Evolutionary conservation across 2,888 invertebrate species (phyloP), one percentile per base, ranked within the genome.

Genomic region (Diplolepis rosae): DNA sequence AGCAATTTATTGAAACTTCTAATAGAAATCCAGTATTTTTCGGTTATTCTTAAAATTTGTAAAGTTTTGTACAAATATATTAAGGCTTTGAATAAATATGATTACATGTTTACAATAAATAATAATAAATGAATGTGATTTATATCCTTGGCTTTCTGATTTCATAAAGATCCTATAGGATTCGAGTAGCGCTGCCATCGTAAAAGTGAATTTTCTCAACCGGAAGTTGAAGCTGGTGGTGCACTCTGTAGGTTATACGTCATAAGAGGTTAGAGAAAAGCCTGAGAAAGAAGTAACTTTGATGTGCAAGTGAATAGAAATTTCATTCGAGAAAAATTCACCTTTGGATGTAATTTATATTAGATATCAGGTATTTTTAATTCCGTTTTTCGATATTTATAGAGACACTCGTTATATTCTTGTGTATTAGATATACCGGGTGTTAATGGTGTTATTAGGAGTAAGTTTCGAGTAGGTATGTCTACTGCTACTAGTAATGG

Each of bases 201-300:
- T n/a, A 15, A 13, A 4, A n/a, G 3, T 27, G 27, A 27, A 27
- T 51, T 51, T n/a, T 24, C 51, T 9, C 24, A 28, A 51, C 27
- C 51, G 51, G 51, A 51, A 51, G 51, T 51, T 6, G 27, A 9
- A 51, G 51, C 51, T 6, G n/a, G 51, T 51, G 51, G 51, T n/a
- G 51, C 51, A 0, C 51, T 51, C 51, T 51, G 24, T 27, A 24
- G 51, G 24, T 51, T 24, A 27, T 51, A 51, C 51, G 51, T 51
- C 51, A 51, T 51, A 28, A 9, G 28, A 45, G 28, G 45, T 66
- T 13, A 22, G 27, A 18, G 24, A 71, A 13, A 45, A 52, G 6
- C 35, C 45, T 0, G 11, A 45, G 15, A n/a, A 45, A 15, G 0
- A 18, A 54, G 28, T 6, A 28, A 68, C 18, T 32, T 35, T 30